These are phyloP conservation scores for Picathartes gymnocephalus DNA, from an alignment of 2,113 vertebrate species.

Conservation along the genomic window DNA sequence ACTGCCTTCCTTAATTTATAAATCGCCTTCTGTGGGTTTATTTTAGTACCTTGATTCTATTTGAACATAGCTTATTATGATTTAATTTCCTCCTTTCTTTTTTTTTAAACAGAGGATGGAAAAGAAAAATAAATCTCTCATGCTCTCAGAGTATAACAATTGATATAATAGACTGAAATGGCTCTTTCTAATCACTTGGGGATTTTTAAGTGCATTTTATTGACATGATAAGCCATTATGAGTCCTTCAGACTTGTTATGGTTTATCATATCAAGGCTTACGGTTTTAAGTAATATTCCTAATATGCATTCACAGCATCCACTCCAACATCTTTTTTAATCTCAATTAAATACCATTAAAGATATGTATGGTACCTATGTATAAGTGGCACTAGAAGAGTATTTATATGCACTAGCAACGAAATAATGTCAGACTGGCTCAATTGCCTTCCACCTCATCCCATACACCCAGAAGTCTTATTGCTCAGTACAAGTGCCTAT, in stretches of 20 bases:
- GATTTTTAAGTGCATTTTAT: conserved; percentile 68
- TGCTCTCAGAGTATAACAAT: conserved; percentile 34
- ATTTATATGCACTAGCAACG: not conserved
- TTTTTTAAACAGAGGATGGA: conserved; percentile 46
- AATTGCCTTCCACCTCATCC: not conserved
- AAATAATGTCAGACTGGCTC: not conserved
- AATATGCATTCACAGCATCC: conserved; percentile 42
- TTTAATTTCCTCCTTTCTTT: conserved; percentile 56
- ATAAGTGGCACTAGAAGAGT: not conserved
- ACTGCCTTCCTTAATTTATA: conserved; percentile 31
- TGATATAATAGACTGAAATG: conserved; percentile 56
- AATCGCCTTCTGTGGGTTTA: conserved; percentile 36
- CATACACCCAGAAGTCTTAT: not conserved
- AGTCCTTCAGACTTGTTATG: conserved; percentile 57
- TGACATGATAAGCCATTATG: conserved; percentile 61
- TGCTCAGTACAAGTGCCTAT: not conserved
- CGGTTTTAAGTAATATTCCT: conserved; percentile 52
- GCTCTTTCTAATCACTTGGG: conserved; percentile 55
- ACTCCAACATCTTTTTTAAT: conserved; percentile 46
- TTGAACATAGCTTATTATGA: conserved; percentile 44
- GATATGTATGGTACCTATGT: not conserved
- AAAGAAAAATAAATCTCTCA: conserved; percentile 59
- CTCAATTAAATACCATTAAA: conserved; percentile 50
- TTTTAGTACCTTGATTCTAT: conserved; percentile 52
- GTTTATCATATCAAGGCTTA: conserved; percentile 47